A percentile compares a stretch with the other conserved stretches of the same genome.
Conservation (phyloP, 2,888 invertebrate species). For the Melipona beecheii region DNA sequence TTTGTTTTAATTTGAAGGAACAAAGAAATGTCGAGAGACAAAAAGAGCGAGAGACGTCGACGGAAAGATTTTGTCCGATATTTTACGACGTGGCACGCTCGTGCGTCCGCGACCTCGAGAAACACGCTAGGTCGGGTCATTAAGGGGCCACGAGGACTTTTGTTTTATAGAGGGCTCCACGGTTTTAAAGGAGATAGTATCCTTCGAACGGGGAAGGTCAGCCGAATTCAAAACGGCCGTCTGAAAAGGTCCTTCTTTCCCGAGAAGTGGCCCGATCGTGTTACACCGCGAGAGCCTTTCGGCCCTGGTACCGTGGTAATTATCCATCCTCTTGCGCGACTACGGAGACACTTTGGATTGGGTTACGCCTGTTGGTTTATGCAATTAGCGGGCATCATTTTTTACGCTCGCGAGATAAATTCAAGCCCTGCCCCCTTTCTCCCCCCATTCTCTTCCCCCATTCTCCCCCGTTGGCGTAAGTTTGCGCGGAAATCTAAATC, state of each 20-base stretch:
- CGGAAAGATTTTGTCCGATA: conserved; percentile 20
- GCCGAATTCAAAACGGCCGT: conserved; percentile 70
- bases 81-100: conserved; percentile 63
- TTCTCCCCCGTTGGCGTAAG: not conserved
- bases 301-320: conserved; percentile 63
- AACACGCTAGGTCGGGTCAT: conserved; percentile 68
- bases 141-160: conserved; percentile 70
- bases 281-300: conserved; percentile 67
- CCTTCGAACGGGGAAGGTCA: conserved; percentile 68
- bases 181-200: conserved; percentile 71
- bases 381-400: conserved; percentile 65
- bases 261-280: conserved; percentile 71
- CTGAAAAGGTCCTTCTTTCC: conserved; percentile 68
- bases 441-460: no score
- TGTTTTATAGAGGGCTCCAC: conserved; percentile 66
- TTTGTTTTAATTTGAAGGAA: not conserved
- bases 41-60: not conserved
- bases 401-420: conserved; percentile 46
- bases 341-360: conserved; percentile 68
- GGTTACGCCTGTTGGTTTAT: conserved; percentile 69
- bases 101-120: conserved; percentile 56
- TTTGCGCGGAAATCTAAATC: conserved; percentile 10
- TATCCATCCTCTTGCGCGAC: conserved; percentile 54
- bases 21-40: not conserved
- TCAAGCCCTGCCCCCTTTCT: not conserved